Evolutionary conservation across 2,113 vertebrate genomes (phyloP).

Genomic region (Lophochroa leadbeateri): DNA sequence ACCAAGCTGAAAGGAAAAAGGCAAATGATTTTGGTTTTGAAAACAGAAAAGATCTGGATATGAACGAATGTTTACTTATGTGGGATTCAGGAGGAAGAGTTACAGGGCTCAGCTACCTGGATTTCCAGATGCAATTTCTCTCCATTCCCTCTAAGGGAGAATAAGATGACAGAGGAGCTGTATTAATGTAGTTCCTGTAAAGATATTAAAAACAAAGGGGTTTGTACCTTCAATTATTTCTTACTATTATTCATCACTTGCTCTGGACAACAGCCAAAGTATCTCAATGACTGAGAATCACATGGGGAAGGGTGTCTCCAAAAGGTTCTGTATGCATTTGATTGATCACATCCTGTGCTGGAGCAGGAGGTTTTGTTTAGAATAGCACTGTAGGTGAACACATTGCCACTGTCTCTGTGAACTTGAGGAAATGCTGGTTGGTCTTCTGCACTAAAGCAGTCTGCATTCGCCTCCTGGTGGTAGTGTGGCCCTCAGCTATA

Average conservation of each 20-base stretch:
- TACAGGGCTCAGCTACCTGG: background rate
- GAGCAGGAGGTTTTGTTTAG: background rate
- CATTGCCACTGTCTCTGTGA: background rate
- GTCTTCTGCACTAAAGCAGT: background rate
- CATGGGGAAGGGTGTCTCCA: background rate
- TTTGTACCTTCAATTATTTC: slow-evolving; percentile 16
- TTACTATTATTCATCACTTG: background rate
- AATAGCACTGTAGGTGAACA: background rate
- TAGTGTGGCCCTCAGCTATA: background rate
- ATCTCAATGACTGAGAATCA: background rate
- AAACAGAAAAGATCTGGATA: background rate
- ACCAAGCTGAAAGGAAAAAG: slow-evolving; percentile 17
- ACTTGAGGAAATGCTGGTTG: background rate
- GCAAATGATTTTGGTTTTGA: background rate
- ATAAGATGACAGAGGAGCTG: background rate
- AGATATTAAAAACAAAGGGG: slow-evolving; percentile 36
- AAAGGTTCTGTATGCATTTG: background rate
- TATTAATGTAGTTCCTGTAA: slow-evolving; percentile 55
- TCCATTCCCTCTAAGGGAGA: slow-evolving; percentile 37
- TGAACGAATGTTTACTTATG: background rate
- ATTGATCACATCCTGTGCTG: background rate
- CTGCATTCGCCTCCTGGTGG: background rate
- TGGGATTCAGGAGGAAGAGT: background rate
- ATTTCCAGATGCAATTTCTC: slow-evolving; percentile 11
- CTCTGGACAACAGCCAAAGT: slow-evolving; percentile 27